Base-by-base conservation (phyloP, 2,797 vertebrate genomes). In the Knipowitschia caucasica region DNA sequence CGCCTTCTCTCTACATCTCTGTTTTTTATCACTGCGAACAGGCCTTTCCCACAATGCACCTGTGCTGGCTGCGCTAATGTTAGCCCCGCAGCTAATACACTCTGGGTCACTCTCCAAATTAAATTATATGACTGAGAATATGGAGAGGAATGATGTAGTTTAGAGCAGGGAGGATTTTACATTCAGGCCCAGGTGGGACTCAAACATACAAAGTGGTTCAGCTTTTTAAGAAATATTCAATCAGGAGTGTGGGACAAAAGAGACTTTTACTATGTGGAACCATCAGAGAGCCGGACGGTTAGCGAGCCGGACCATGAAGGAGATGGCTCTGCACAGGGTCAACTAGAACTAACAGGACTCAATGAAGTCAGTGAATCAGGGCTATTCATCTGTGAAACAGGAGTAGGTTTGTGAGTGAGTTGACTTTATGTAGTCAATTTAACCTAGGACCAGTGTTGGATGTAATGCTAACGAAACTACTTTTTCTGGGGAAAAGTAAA, bases 21-120 rank as follows among this genome's bases (percentile, higher is more conserved):
- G 2, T 23, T 25, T 44, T 44, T 44, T 44, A 44, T 44, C 42
- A 27, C 42, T 2, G n/a, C 3, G 24, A 43, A 44, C 42, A 44
- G 42, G 42, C 42, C 14, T 44, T 44, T 15, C 42, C 42, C 42
- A 44, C 23, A 44, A 44, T 44, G 42, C 42, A 44, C 24, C 42
- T 26, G 24, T 26, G 42, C 23, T 26, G 21, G 4, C 42, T 24
- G 7, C 24, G 42, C 42, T 44, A 26, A 44, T 14, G 42, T 5
- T 44, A 26, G 24, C 24, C 40, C 42, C 3, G 14, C 2, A 27
- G 42, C 42, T 43, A 44, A 44, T 15, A 15, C 7, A 44, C 42
- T 26, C 24, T 1, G 7, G 42, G 42, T 44, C 42, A 26, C 23
- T n/a, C 14, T 4, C 12, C 3, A 44, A 44, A 44, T 44, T 44